These are phyloP conservation scores for Nixonia krombeini DNA, from an alignment of 1,140 invertebrate genomes.

Conservation along the genomic window DNA sequence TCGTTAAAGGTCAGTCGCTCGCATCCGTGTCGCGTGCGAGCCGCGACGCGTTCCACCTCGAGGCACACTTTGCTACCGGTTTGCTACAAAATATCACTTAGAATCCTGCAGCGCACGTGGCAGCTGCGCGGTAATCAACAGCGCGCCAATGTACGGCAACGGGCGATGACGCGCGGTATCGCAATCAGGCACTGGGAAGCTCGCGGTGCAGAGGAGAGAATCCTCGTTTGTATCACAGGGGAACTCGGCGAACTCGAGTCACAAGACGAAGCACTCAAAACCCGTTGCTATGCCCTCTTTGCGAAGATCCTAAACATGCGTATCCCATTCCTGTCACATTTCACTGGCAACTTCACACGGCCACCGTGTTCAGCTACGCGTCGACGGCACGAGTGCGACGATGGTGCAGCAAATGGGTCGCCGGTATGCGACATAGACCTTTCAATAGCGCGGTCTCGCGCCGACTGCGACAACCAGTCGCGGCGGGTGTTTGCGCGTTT, in stretches of 20 bases:
- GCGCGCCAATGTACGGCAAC: too few species aligned
- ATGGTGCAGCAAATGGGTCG: too few species aligned
- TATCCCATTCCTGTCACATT: conserved; percentile 1
- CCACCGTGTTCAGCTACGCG: background rate
- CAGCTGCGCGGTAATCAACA: background rate
- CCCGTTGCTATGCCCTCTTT: too few species aligned
- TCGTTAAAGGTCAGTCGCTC: conserved; percentile 4
- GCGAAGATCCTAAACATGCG: background rate
- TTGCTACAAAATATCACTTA: background rate
- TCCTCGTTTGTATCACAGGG: background rate
- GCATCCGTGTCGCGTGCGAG: conserved; percentile 19
- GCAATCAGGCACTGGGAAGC: background rate
- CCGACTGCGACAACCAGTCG: conserved; percentile 63
- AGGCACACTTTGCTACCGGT: conserved; percentile 1
- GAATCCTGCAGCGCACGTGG: background rate
- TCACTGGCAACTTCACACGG: conserved; percentile 3
- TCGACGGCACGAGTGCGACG: too few species aligned
- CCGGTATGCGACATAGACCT: conserved; percentile 49
- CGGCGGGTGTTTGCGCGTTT: conserved; percentile 60
- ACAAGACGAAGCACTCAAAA: too few species aligned
- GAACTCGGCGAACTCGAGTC: too few species aligned
- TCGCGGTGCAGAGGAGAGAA: background rate
- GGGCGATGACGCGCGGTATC: too few species aligned
- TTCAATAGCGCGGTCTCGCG: conserved; percentile 69
- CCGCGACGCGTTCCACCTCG: background rate